A percentile compares a stretch with the other conserved stretches of the same genome.
Conservation (phyloP, 30 jellyfish, hydroid and myxozoan species). For the Aurelia aurita region DNA sequence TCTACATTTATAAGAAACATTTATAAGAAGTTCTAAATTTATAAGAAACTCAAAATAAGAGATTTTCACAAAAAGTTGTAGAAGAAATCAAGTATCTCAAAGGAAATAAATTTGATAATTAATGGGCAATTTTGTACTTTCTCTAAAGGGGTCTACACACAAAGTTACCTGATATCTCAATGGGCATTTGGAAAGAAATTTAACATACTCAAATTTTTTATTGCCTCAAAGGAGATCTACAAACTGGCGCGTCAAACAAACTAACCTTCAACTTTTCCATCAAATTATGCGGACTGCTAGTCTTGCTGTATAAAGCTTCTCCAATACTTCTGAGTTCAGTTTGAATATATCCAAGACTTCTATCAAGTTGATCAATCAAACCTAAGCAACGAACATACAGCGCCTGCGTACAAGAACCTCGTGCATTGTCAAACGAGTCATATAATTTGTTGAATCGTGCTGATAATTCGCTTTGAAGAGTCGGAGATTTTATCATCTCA, state of each 20-base stretch:
- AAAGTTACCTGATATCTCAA: no score
- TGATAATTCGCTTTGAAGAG: constrained; percentile 9
- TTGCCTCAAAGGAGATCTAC: no score
- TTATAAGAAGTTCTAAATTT: no score
- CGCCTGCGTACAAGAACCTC: constrained; percentile 74
- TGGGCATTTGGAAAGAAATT: no score
- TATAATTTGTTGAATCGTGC: constrained; percentile 45
- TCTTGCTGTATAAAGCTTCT: constrained; percentile 65
- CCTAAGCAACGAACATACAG: constrained; percentile 41
- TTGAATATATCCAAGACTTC: constrained; percentile 47
- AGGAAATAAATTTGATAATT: no score
- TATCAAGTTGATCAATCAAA: constrained; percentile 34
- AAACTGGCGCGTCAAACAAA: background rate
- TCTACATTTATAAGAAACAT: no score
- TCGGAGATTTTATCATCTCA: background rate
- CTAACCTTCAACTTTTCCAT: constrained; percentile 80
- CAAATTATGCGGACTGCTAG: constrained; percentile 84
- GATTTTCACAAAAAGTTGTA: no score
- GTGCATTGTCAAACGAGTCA: constrained; percentile 48
- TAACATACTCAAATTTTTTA: no score
- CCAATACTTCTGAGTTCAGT: constrained; percentile 57
- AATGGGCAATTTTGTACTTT: no score
- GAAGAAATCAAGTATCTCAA: no score
- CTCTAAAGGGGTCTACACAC: no score
- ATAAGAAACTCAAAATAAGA: no score